Evolutionary conservation across 2,888 invertebrate genomes (phyloP).

Genomic region (Diploptera punctata): DNA sequence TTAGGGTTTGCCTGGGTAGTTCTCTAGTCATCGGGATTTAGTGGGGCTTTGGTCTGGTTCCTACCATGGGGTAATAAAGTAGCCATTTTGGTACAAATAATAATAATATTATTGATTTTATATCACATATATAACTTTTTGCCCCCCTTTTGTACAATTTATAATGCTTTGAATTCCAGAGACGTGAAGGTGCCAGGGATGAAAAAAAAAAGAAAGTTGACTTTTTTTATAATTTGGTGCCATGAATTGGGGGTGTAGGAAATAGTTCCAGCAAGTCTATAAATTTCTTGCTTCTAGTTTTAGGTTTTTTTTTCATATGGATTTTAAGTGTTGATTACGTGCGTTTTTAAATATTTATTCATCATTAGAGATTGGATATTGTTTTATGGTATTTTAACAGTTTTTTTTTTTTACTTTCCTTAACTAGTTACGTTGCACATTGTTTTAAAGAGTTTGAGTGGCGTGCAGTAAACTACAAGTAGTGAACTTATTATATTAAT

Average conservation of each 20-base stretch:
- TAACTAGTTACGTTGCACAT: conserved; percentile 39
- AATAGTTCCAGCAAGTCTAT: conserved; percentile 40
- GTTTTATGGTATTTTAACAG: conserved; percentile 41
- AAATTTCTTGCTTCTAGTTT: conserved; percentile 44
- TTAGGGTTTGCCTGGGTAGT: conserved; percentile 44
- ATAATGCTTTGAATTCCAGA: conserved; percentile 45
- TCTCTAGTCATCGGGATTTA: conserved; percentile 44
- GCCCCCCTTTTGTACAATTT: conserved; percentile 45
- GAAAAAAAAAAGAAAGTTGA: too few relatives aligned
- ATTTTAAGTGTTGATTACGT: conserved; percentile 40
- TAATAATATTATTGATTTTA: conserved; percentile 46
- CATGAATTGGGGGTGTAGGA: conserved; percentile 40
- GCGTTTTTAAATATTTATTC: conserved; percentile 43
- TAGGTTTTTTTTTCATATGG: conserved; percentile 45
- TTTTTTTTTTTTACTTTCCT: conserved; percentile 42
- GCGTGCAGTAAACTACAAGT: too few relatives aligned
- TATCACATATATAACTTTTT: conserved; percentile 42
- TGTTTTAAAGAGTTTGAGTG: conserved; percentile 43
- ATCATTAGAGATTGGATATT: conserved; percentile 36
- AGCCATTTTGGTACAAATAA: conserved; percentile 47
- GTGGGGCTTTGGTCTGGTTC: conserved; percentile 45
- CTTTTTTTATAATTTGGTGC: conserved; percentile 42
- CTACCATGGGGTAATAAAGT: conserved; percentile 43
- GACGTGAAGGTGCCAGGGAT: conserved; percentile 40
- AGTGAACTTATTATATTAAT: too few relatives aligned